These are phyloP conservation scores for Eristalis arbustorum DNA, from an alignment of 2,888 invertebrate species.

Conservation along the genomic window DNA sequence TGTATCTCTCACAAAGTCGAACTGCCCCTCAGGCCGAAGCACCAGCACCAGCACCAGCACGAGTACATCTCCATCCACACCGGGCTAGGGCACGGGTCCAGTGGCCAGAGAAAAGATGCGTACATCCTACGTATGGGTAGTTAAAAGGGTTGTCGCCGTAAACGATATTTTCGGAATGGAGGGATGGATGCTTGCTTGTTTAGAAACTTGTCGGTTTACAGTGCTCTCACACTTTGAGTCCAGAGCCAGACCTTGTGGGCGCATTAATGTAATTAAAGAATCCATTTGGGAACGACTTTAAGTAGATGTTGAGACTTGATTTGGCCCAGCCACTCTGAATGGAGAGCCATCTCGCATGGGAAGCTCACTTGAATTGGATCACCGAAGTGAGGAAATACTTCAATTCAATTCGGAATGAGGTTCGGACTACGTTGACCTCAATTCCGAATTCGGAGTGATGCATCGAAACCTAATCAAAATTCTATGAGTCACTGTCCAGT, in stretches of 20 bases:
- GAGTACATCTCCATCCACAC: background rate
- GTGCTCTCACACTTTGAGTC: background rate
- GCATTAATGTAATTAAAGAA: conserved; percentile 55
- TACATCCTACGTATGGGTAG: background rate
- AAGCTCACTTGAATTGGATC: conserved; percentile 6
- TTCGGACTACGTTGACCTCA: background rate
- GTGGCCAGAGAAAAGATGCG: background rate
- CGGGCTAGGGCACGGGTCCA: background rate
- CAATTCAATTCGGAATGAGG: background rate
- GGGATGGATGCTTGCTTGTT: conserved; percentile 11
- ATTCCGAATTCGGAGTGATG: background rate
- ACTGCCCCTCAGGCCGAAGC: background rate
- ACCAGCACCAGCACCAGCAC: background rate
- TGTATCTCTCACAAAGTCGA: background rate
- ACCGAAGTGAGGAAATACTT: background rate
- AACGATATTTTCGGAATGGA: conserved; percentile 18
- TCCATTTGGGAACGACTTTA: conserved; percentile 30
- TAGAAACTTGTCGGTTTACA: conserved; percentile 23
- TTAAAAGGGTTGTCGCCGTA: conserved; percentile 28
- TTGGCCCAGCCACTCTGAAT: background rate
- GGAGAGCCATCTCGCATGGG: background rate
- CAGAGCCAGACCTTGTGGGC: conserved; percentile 30
- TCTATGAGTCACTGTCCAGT: conserved; percentile 7
- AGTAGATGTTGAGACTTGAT: conserved; percentile 14
- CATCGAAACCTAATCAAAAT: conserved; percentile 6